These are phyloP conservation scores for Varanus salvator DNA, from an alignment of 2,113 vertebrate species.

Conservation along the genomic window DNA sequence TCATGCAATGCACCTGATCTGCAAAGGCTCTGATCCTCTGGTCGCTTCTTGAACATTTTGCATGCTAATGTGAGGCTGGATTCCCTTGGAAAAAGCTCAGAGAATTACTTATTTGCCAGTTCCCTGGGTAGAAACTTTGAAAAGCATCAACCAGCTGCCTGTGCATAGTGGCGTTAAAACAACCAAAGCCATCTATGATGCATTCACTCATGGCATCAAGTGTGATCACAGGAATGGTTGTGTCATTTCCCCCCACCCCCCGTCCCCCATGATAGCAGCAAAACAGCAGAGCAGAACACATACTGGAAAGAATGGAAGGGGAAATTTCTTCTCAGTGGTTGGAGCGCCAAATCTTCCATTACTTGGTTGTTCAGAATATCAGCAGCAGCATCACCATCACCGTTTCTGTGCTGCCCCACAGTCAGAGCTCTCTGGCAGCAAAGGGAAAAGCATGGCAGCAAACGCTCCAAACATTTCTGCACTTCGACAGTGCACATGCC, in stretches of 20 bases:
- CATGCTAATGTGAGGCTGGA: neutral
- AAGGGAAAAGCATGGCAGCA: neutral
- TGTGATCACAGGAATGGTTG: conserved; percentile 45
- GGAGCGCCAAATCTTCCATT: conserved; percentile 19
- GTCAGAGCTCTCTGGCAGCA: too few relatives aligned
- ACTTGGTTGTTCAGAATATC: conserved; percentile 11
- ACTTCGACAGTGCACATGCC: neutral
- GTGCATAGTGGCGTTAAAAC: conserved; percentile 59
- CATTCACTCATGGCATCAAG: conserved; percentile 54
- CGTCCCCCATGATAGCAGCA: conserved; percentile 54
- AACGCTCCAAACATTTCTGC: neutral
- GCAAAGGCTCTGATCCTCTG: neutral
- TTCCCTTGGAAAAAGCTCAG: neutral
- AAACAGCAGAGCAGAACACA: conserved; percentile 66
- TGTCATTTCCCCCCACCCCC: conserved; percentile 42
- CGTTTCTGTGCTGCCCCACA: too few relatives aligned
- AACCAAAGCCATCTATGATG: conserved; percentile 22
- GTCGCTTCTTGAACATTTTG: neutral
- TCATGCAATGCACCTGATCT: neutral
- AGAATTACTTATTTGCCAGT: neutral
- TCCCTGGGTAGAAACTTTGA: neutral
- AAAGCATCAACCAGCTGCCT: conserved; percentile 29
- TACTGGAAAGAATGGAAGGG: neutral
- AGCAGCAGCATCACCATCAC: too few relatives aligned
- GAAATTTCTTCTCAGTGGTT: conserved; percentile 51